Base-by-base conservation (phyloP, 2,797 vertebrate species). In the Artibeus jamaicensis region DNA sequence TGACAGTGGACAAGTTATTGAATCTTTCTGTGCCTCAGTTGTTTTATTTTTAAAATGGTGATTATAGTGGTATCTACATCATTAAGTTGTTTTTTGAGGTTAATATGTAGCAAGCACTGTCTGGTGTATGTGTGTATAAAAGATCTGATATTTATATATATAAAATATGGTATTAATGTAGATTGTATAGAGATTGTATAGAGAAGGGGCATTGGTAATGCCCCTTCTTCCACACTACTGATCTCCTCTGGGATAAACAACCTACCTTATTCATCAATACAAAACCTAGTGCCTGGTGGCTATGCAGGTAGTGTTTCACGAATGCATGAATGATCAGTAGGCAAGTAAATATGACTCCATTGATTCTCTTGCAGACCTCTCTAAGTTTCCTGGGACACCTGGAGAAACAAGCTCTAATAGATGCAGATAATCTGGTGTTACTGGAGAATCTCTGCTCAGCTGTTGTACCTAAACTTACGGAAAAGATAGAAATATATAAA, bases 381-480 rank as follows among this genome's bases (percentile, higher is more conserved):
- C 98, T 99, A 70, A 98, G 99, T 53, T 89, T 99, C 67, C 98
- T 99, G 97, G 92, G 77, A 94, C 97, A 97, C 89, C 92, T 99
- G 98, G 99, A 99, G 97, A 99, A 98, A 91, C 89, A 85, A 78
- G 98, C 89, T 78, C 67, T 89, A 83, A 97, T 99, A 95, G 93
- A 29, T 86, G 89, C 98, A 70, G 93, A 98, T 70, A 95, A 99
- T 19, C 92, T 99, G 62, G 18, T 73, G 0, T 16, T 93, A 3
- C 90, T 99, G 97, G 98, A 99, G 97, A 0, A 16, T 0, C 46
- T 98, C 59, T 95, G 98, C 9, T 0, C 0, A n/a, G 3, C 0
- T 0, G 86, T 99, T 83, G 97, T 96, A 89, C 99, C 98, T 9
- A 24, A 82, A 71, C 96, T 99, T 67, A 86, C 82, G 84, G 98